phyloP scores from a whole-genome alignment of 1,140 invertebrate species.

The Temnothorax nylanderi region DNA sequence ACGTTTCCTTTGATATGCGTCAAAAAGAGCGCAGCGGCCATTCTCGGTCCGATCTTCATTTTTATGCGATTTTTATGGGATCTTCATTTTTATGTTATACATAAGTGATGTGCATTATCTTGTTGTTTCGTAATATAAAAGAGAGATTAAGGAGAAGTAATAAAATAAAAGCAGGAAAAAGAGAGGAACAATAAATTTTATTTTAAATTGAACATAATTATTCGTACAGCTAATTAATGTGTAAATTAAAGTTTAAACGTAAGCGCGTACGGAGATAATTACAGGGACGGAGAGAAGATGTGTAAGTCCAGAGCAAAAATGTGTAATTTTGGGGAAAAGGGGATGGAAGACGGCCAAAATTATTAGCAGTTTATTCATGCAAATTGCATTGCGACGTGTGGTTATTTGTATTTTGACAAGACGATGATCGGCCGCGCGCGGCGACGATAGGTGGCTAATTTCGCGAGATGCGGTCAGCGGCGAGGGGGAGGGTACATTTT shows the following conservation, averaged over 20 bases:
- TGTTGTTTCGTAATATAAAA: neutral
- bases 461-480: neutral
- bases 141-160: neutral
- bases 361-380: conserved; percentile 7
- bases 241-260: neutral
- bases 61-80: neutral
- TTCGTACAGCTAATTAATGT: neutral
- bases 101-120: neutral
- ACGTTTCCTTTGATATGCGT: neutral
- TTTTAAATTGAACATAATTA: neutral
- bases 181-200: neutral
- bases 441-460: conserved; percentile 55
- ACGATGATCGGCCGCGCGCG: conserved; percentile 10
- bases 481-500: conserved; percentile 38
- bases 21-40: neutral
- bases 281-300: neutral
- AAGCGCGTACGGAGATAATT: neutral
- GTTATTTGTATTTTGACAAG: conserved; percentile 55
- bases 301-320: neutral
- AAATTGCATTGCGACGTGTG: conserved; percentile 32
- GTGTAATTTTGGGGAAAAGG: conserved; percentile 9
- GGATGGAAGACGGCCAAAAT: neutral
- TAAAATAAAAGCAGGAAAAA: neutral
- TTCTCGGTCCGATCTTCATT: neutral
- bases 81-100: conserved; percentile 18